Conservation (phyloP, 2,797 vertebrate genomes). For the Hemibagrus guttatus region DNA sequence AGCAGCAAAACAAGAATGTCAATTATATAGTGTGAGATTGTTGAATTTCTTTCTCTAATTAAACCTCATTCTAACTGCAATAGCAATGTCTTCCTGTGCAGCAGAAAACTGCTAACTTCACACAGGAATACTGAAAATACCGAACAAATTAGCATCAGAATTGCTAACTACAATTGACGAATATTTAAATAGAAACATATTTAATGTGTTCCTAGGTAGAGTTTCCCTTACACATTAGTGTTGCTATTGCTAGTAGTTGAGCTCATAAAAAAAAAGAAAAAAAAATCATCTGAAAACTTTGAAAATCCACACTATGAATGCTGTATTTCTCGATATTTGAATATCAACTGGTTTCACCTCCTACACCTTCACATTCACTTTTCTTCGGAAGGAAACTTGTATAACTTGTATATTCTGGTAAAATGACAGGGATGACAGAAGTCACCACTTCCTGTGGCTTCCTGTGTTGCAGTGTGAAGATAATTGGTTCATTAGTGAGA, state of each 20-base stretch:
- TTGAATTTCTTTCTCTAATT: neutral
- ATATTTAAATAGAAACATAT: neutral
- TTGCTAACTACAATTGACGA: neutral
- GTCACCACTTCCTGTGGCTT: slow-evolving; percentile 45
- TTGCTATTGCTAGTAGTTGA: neutral
- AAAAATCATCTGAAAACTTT: neutral
- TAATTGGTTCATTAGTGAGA: slow-evolving; percentile 66
- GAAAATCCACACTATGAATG: neutral
- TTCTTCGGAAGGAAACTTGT: slow-evolving; percentile 4
- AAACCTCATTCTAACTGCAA: neutral
- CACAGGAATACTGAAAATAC: neutral
- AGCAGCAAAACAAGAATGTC: neutral
- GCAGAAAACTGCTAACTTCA: neutral
- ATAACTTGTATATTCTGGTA: slow-evolving; percentile 35
- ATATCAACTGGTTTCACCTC: slow-evolving; percentile 26
- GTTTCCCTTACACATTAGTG: neutral
- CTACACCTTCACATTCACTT: slow-evolving; percentile 2
- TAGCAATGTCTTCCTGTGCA: neutral
- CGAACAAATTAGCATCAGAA: neutral
- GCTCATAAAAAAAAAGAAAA: neutral
- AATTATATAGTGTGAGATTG: neutral
- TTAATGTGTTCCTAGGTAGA: neutral
- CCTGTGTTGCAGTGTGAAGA: slow-evolving; percentile 58
- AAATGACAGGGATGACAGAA: slow-evolving; percentile 46
- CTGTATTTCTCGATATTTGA: neutral